These are phyloP conservation scores for Petrocephalus schoutedeni DNA, from an alignment of 2,797 vertebrate genomes.

Conservation along the genomic window DNA sequence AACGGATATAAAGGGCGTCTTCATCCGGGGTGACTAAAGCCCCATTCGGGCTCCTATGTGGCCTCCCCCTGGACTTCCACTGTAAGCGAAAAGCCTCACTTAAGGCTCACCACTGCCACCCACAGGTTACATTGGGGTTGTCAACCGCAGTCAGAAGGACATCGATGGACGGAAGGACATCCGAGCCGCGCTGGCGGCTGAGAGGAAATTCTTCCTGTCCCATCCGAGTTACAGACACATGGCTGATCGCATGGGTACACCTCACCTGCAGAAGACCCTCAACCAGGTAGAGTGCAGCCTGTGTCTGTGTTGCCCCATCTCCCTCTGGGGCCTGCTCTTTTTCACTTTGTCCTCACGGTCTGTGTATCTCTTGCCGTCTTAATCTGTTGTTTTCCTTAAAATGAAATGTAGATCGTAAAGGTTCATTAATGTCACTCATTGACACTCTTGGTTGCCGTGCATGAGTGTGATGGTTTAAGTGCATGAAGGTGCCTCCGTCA, in stretches of 20 bases:
- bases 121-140: constrained; percentile 87
- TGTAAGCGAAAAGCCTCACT: neutral
- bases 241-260: constrained; percentile 89
- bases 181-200: constrained; percentile 77
- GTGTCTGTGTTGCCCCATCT: neutral
- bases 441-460: neutral
- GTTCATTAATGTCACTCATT: neutral
- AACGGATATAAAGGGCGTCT: neutral
- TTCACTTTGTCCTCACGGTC: neutral
- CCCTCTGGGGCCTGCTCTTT: too few species aligned
- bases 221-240: constrained; percentile 89
- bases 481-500: neutral
- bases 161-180: constrained; percentile 97
- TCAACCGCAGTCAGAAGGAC: constrained; percentile 97
- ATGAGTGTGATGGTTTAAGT: neutral
- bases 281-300: constrained; percentile 71
- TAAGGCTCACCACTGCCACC: neutral
- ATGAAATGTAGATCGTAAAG: neutral
- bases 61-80: neutral
- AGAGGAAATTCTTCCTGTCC: constrained; percentile 95
- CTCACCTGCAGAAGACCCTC: constrained; percentile 81
- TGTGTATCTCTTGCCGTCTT: neutral
- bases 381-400: neutral
- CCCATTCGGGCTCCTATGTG: neutral
- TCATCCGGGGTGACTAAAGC: neutral